These are phyloP conservation scores for Telmatochromis brachygnathus DNA, from an alignment of 2,113 vertebrate species.

Conservation along the genomic window DNA sequence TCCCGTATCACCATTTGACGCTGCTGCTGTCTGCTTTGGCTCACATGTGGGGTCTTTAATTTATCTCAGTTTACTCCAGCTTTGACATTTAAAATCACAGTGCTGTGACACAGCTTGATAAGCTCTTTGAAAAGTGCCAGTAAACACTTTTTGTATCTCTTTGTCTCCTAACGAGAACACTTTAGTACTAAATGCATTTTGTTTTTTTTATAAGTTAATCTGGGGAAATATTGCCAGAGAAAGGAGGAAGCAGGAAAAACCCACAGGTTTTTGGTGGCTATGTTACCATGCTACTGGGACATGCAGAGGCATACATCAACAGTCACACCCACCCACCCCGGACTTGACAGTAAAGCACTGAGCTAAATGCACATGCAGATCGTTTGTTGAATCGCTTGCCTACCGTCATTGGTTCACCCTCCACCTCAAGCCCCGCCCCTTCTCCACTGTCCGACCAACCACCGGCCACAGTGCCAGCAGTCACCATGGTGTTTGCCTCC, in stretches of 20 bases:
- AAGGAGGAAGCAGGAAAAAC: neutral
- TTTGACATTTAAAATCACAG: neutral
- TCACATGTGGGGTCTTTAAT: neutral
- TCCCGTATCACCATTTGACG: neutral
- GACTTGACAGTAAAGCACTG: neutral
- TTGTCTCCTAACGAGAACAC: neutral
- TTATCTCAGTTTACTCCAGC: neutral
- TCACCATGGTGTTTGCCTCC: constrained; percentile 47
- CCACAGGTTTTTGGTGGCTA: neutral
- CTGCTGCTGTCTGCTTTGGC: neutral
- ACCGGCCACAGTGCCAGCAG: constrained; percentile 1
- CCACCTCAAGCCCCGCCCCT: neutral
- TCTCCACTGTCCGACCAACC: neutral
- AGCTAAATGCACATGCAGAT: constrained; percentile 11
- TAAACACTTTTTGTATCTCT: neutral
- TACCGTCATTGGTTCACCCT: neutral
- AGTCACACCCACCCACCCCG: neutral
- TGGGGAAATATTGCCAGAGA: neutral
- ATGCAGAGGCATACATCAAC: neutral
- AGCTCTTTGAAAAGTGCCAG: neutral
- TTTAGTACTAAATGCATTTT: neutral
- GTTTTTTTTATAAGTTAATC: neutral
- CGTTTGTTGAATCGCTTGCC: neutral
- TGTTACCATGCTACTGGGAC: neutral
- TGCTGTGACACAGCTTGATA: neutral